These are phyloP conservation scores for Ypsolopha scabrella DNA, from an alignment of 2,888 invertebrate species.

Conservation along the genomic window DNA sequence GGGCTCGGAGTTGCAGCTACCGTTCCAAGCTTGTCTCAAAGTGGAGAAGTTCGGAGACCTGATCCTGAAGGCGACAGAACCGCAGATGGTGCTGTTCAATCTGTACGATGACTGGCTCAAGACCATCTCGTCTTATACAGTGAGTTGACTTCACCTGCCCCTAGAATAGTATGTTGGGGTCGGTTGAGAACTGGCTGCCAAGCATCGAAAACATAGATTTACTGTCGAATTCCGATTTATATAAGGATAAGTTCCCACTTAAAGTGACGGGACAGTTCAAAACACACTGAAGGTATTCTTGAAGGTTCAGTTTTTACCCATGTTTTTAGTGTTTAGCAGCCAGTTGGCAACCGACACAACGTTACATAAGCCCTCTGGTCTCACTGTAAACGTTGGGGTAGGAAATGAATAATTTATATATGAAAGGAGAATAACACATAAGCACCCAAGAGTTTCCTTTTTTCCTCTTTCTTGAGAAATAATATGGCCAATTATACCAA, in stretches of 20 bases:
- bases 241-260: neutral
- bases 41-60: constrained; percentile 99
- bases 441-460: too few relatives aligned
- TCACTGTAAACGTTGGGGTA: too few relatives aligned
- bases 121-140: constrained; percentile 98
- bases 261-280: too few relatives aligned
- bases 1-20: constrained; percentile 97
- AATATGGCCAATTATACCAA: too few relatives aligned
- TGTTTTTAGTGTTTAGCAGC: too few relatives aligned
- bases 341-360: too few relatives aligned
- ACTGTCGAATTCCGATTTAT: neutral
- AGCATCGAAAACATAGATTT: neutral
- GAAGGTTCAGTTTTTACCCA: too few relatives aligned
- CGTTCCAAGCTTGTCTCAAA: constrained; percentile 98
- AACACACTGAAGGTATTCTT: too few relatives aligned
- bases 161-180: neutral
- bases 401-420: too few relatives aligned
- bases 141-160: constrained; percentile 32
- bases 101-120: constrained; percentile 99
- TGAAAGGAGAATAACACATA: too few relatives aligned
- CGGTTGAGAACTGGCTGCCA: neutral
- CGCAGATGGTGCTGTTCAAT: constrained; percentile 99
- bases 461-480: too few relatives aligned
- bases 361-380: too few relatives aligned
- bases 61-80: constrained; percentile 98